A percentile compares a stretch with the other conserved stretches of the same genome.
phyloP scores from a whole-genome alignment of 2,113 vertebrate genomes.

The Caretta caretta region DNA sequence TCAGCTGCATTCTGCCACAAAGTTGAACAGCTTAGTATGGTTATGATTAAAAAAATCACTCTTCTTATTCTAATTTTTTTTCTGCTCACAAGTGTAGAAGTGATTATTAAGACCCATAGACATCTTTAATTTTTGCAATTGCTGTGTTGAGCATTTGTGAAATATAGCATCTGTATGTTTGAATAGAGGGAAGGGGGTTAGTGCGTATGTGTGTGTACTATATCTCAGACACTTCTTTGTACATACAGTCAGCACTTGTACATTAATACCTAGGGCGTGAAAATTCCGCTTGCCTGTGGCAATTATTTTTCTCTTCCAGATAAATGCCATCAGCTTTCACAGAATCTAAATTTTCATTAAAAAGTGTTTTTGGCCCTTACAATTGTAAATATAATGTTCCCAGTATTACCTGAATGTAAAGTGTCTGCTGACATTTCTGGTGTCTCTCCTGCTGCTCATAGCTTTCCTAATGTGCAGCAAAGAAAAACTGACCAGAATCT shows the following conservation, averaged over 20 bases:
- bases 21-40: conserved; percentile 9
- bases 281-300: neutral
- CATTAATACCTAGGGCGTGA: neutral
- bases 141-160: neutral
- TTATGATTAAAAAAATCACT: conserved; percentile 39
- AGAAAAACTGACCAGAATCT: fast-evolving
- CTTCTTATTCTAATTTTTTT: neutral
- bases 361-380: neutral
- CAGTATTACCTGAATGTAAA: fast-evolving
- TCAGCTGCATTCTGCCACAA: neutral
- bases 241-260: neutral
- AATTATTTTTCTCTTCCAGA: neutral
- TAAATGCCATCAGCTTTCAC: neutral
- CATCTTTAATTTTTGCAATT: neutral
- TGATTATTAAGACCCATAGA: neutral
- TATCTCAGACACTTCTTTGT: fast-evolving
- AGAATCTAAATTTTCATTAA: neutral
- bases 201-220: fast-evolving
- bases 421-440: neutral
- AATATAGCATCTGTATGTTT: neutral
- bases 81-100: neutral
- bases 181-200: neutral
- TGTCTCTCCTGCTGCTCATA: neutral
- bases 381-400: neutral
- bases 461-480: neutral